Evolutionary conservation across 2,888 invertebrate species (phyloP).

Genomic region (Synanthedon myopaeformis): DNA sequence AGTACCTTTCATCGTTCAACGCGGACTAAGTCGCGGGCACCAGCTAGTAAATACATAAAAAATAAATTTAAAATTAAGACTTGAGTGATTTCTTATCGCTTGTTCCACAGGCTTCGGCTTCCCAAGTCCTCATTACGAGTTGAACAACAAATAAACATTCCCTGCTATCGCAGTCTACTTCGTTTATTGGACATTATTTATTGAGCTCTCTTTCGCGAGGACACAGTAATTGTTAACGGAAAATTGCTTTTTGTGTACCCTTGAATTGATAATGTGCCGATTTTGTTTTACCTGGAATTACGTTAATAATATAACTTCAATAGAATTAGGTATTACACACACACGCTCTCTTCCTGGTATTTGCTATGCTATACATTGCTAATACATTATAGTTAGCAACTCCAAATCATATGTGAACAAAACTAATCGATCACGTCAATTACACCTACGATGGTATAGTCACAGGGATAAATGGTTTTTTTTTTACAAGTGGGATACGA

Average conservation of each 20-base stretch:
- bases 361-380: too few relatives aligned
- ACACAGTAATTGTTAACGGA: slow-evolving; percentile 9
- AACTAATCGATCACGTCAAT: too few relatives aligned
- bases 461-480: too few relatives aligned
- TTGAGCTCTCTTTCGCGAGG: slow-evolving; percentile 16
- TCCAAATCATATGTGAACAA: too few relatives aligned
- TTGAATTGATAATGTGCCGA: not conserved
- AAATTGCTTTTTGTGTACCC: slow-evolving; percentile 6
- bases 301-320: not conserved
- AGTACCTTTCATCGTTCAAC: too few relatives aligned
- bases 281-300: not conserved
- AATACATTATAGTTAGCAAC: too few relatives aligned
- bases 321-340: too few relatives aligned
- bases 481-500: too few relatives aligned
- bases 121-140: slow-evolving; percentile 39
- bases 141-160: slow-evolving; percentile 47
- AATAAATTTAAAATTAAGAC: not conserved
- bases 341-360: too few relatives aligned
- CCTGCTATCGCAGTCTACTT: slow-evolving; percentile 21
- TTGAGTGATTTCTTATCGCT: slow-evolving; percentile 4
- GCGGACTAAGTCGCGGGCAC: too few relatives aligned
- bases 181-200: slow-evolving; percentile 49
- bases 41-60: too few relatives aligned
- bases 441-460: too few relatives aligned
- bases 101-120: slow-evolving; percentile 12